phyloP scores from a whole-genome alignment of 1,140 invertebrate species.

The Doryteuthis pealeii region DNA sequence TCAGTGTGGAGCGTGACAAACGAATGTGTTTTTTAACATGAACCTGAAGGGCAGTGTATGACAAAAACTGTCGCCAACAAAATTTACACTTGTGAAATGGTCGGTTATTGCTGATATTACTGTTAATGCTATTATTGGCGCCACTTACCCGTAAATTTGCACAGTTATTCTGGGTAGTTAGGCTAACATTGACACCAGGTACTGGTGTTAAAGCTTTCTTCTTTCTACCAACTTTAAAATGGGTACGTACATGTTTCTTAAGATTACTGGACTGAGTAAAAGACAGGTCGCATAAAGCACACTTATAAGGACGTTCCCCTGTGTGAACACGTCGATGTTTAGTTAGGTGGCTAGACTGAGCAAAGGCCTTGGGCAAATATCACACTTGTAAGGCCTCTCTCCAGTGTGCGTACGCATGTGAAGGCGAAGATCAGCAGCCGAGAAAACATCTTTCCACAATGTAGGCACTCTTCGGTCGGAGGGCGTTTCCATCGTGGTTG shows the following conservation, averaged over 20 bases:
- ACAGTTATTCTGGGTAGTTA: background rate
- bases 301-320: slow-evolving; percentile 35
- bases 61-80: background rate
- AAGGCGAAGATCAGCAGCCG: background rate
- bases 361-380: background rate
- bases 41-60: background rate
- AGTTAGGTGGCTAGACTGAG: slow-evolving; percentile 22
- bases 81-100: background rate
- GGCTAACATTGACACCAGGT: background rate
- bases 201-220: background rate
- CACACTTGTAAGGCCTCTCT: background rate
- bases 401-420: background rate
- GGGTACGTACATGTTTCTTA: slow-evolving; percentile 59
- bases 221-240: slow-evolving; percentile 32
- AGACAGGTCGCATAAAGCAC: slow-evolving; percentile 26
- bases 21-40: background rate
- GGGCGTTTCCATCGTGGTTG: slow-evolving; percentile 27
- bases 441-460: background rate
- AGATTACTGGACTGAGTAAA: slow-evolving; percentile 59
- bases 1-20: too few relatives aligned
- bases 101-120: background rate
- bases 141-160: too few relatives aligned
- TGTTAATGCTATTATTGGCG: background rate
- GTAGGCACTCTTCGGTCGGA: slow-evolving; percentile 16
- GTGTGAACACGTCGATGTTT: slow-evolving; percentile 37